Percentiles rank a stretch among this genome's conserved stretches.
Conservation (phyloP, 2,797 vertebrate genomes). For the Sarcophilus harrisii region DNA sequence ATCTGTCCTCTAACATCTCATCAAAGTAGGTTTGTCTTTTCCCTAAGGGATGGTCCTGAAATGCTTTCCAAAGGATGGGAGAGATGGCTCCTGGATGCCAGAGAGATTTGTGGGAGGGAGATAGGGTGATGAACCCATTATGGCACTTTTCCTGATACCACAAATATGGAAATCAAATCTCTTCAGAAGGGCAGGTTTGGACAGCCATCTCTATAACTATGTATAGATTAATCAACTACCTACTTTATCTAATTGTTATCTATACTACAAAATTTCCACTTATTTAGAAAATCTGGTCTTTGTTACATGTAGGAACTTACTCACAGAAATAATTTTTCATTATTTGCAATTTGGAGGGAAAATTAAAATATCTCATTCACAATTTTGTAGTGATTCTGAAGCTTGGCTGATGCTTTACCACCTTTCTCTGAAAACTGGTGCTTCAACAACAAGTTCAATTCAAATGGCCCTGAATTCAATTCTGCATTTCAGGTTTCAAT, state of each 20-base stretch:
- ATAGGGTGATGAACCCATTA: neutral
- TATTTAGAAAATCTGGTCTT: neutral
- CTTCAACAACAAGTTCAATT: neutral
- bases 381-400: neutral
- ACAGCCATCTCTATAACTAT: neutral
- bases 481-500: neutral
- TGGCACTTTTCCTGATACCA: neutral
- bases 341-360: neutral
- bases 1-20: neutral
- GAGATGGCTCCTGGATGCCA: neutral
- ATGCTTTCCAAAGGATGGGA: neutral
- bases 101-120: neutral
- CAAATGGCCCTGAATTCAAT: neutral
- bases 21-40: neutral
- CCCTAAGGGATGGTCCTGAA: neutral
- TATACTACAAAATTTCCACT: neutral
- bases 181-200: neutral
- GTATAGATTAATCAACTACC: neutral
- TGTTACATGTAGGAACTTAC: neutral
- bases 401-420: neutral
- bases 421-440: too few relatives aligned
- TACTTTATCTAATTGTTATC: neutral
- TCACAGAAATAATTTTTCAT: neutral
- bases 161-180: neutral
- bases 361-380: neutral